phyloP scores from a whole-genome alignment of 2,113 vertebrate species.

The Indicator maculatus region DNA sequence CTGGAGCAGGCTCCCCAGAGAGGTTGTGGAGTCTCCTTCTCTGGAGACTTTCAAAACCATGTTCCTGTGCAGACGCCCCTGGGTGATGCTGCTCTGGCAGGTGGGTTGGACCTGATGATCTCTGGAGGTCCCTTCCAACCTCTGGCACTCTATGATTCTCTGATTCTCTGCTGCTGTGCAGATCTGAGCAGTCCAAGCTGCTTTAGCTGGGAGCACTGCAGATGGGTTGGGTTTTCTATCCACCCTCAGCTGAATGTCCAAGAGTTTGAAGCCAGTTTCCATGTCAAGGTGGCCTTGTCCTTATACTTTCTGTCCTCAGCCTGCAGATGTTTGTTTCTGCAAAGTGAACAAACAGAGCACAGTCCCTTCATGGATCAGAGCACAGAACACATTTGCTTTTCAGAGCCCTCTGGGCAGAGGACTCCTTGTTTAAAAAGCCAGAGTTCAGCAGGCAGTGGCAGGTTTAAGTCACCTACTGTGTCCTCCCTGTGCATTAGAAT shows the following conservation, averaged over 20 bases:
- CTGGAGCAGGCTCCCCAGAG: too few relatives aligned
- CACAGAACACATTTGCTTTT: neutral
- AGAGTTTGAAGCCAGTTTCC: neutral
- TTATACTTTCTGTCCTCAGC: neutral
- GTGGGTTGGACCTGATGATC: too few relatives aligned
- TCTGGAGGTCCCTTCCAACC: too few relatives aligned
- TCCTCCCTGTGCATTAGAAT: conserved; percentile 28
- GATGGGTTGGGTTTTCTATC: neutral
- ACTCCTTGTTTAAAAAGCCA: neutral
- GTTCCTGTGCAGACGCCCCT: too few relatives aligned
- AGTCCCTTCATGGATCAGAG: conserved; percentile 32
- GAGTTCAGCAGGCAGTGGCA: conserved; percentile 6
- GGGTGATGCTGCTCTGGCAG: too few relatives aligned
- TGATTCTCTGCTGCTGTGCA: too few relatives aligned
- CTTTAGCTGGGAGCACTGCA: neutral
- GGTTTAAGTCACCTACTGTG: conserved; percentile 25
- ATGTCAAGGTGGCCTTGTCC: neutral
- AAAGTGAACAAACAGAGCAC: neutral
- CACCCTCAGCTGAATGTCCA: neutral
- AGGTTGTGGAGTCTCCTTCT: too few relatives aligned
- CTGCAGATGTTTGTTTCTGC: neutral
- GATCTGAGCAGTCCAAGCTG: neutral
- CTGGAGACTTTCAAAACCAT: too few relatives aligned
- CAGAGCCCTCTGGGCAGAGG: neutral
- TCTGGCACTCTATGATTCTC: too few relatives aligned